Percentiles rank a stretch among this genome's conserved stretches.
phyloP scores from a whole-genome alignment of 2,888 invertebrate species.

The Caenorhabditis sp. region DNA sequence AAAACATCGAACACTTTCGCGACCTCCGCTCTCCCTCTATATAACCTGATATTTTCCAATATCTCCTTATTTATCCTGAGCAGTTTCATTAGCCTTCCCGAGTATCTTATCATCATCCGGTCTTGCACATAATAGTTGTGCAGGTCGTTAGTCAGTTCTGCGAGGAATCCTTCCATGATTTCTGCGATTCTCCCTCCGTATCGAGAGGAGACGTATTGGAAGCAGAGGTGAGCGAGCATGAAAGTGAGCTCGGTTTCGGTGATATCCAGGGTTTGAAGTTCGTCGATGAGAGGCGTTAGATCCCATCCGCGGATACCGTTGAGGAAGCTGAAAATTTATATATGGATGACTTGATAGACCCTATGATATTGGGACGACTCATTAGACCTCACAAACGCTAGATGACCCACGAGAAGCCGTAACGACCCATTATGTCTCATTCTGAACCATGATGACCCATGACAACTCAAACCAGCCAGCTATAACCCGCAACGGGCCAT shows the following conservation, averaged over 20 bases:
- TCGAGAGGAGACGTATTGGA: slow-evolving; percentile 16
- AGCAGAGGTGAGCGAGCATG: slow-evolving; percentile 32
- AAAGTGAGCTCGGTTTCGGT: slow-evolving; percentile 22
- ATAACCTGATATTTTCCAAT: slow-evolving; percentile 59
- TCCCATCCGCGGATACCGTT: slow-evolving; percentile 14
- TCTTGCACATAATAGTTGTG: slow-evolving; percentile 18
- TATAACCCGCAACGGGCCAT: too few species aligned
- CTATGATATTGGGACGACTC: too few species aligned
- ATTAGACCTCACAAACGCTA: too few species aligned
- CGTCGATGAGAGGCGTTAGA: not conserved
- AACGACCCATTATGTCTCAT: too few species aligned
- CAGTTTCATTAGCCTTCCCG: slow-evolving; percentile 14
- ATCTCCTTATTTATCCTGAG: slow-evolving; percentile 31
- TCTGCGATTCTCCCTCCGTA: slow-evolving; percentile 9
- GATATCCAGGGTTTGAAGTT: not conserved
- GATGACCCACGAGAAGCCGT: too few species aligned
- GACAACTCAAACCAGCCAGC: too few species aligned
- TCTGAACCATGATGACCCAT: too few species aligned
- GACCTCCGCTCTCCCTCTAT: slow-evolving; percentile 39
- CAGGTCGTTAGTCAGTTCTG: slow-evolving; percentile 1
- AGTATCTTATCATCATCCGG: slow-evolving; percentile 18
- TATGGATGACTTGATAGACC: too few species aligned
- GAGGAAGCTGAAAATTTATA: slow-evolving; percentile 19
- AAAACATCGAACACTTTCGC: slow-evolving; percentile 48
- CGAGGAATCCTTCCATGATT: slow-evolving; percentile 11